These are phyloP conservation scores for Peromyscus polionotus DNA, from an alignment of 2,113 vertebrate species.

Conservation along the genomic window DNA sequence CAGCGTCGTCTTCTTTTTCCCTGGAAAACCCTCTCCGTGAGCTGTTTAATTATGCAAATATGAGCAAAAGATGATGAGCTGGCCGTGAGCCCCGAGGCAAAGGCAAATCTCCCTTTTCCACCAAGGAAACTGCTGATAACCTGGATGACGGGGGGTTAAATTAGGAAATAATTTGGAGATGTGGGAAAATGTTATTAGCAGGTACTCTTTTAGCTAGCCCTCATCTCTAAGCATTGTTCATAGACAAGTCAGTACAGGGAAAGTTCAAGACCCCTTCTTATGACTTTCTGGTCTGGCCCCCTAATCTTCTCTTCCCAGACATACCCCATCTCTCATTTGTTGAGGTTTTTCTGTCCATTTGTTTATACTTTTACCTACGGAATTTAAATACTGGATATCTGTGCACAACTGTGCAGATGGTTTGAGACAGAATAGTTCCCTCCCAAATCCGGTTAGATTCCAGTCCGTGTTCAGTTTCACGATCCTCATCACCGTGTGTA, in stretches of 20 bases:
- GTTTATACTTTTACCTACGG: background rate
- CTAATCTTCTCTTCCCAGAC: background rate
- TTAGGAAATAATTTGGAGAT: conserved; percentile 12
- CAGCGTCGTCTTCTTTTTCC: background rate
- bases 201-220: background rate
- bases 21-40: background rate
- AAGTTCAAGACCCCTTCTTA: background rate
- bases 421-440: background rate
- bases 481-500: background rate
- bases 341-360: background rate
- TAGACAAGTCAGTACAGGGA: background rate
- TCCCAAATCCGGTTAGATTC: conserved; percentile 4
- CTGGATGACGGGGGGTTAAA: background rate
- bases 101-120: background rate
- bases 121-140: background rate
- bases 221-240: background rate
- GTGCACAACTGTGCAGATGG: background rate
- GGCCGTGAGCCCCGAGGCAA: background rate
- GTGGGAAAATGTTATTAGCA: background rate
- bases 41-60: conserved; percentile 60
- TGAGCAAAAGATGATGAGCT: background rate
- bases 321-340: accelerated
- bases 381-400: background rate
- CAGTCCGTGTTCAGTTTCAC: background rate
- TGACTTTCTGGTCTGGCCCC: accelerated